Evolutionary conservation across 2,797 vertebrate genomes (phyloP).

Genomic region (Tadarida brasiliensis): DNA sequence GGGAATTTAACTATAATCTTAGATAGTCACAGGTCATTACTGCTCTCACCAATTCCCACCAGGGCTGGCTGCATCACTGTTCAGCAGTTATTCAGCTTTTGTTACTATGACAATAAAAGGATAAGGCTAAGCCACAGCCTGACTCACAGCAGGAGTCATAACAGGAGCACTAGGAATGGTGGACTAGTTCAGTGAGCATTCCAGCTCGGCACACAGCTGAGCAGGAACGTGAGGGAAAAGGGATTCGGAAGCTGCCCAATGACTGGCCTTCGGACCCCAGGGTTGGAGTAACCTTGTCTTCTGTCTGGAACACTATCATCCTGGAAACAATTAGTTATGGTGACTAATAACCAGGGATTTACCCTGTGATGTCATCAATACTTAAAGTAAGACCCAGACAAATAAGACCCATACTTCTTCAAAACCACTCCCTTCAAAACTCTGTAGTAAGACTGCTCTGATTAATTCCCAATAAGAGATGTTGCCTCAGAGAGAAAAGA

Average conservation of each 20-base stretch:
- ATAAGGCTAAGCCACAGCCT: conserved; percentile 27
- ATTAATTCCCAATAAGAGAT: background rate
- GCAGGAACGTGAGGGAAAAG: background rate
- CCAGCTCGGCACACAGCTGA: background rate
- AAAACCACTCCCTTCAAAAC: background rate
- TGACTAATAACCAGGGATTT: background rate
- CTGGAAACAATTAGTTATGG: background rate
- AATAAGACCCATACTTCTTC: background rate
- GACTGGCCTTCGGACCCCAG: background rate
- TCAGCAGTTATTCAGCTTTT: conserved; percentile 15
- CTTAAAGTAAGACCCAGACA: background rate
- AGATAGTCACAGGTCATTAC: background rate
- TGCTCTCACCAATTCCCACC: background rate
- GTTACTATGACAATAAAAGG: conserved; percentile 25
- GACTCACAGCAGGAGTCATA: conserved; percentile 25
- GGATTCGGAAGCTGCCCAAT: background rate
- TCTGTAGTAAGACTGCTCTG: background rate
- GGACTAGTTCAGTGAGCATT: background rate
- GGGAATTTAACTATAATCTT: background rate
- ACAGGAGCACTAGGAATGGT: background rate
- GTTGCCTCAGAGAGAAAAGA: background rate
- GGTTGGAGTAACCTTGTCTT: background rate
- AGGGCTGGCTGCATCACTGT: conserved; percentile 4
- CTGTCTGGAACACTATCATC: background rate
- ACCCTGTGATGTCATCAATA: background rate